A percentile compares a stretch with the other conserved stretches of the same genome.
Conservation (phyloP, 1,140 invertebrate species). For the Cotesia glomerata region DNA sequence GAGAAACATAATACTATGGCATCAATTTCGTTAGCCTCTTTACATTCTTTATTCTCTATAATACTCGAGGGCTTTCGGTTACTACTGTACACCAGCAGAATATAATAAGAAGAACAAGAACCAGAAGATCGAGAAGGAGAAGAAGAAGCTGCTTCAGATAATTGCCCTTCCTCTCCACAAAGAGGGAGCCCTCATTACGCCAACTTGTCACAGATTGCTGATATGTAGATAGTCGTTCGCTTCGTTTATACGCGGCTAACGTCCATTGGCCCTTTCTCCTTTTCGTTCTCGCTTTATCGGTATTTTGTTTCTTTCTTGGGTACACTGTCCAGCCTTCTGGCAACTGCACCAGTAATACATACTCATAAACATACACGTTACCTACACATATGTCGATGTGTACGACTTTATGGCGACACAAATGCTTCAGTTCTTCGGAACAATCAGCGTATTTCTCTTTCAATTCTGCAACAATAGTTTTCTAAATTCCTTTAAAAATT, state of each 20-base stretch:
- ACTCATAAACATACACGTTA: not conserved
- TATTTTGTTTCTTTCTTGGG: not conserved
- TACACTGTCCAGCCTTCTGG: not conserved
- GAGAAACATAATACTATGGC: not conserved
- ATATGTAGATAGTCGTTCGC: slow-evolving; percentile 49
- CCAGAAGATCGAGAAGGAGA: not conserved
- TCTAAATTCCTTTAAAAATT: too few relatives aligned
- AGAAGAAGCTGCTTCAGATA: slow-evolving; percentile 45
- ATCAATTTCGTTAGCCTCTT: slow-evolving; percentile 29
- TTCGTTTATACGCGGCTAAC: slow-evolving; percentile 20
- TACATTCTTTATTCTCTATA: slow-evolving; percentile 33
- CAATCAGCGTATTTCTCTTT: too few relatives aligned
- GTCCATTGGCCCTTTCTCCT: slow-evolving; percentile 3
- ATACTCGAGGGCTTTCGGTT: slow-evolving; percentile 13
- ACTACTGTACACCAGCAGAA: too few relatives aligned
- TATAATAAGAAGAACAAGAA: too few relatives aligned
- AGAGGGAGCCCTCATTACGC: slow-evolving; percentile 54
- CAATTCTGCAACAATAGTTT: too few relatives aligned
- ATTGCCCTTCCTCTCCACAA: slow-evolving; percentile 49
- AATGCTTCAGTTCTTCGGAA: not conserved
- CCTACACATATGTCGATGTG: not conserved
- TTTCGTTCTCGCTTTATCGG: not conserved
- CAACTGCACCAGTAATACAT: not conserved
- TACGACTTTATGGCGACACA: not conserved
- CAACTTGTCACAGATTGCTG: slow-evolving; percentile 55